phyloP scores from a whole-genome alignment of 2,113 vertebrate genomes.

The Puntigrus tetrazona region DNA sequence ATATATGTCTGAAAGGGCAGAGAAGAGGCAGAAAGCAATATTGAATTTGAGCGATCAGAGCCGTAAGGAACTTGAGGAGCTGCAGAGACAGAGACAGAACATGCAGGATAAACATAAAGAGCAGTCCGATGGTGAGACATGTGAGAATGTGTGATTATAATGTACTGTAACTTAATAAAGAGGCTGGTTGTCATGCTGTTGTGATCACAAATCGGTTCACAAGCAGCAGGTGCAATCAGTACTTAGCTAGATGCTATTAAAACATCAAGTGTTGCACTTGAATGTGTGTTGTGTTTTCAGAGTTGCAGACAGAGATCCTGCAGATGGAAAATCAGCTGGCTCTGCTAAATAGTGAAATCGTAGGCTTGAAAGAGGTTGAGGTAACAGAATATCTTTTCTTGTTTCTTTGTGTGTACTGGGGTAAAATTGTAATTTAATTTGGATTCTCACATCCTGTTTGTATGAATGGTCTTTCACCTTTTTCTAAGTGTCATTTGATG shows the following conservation, averaged over 20 bases:
- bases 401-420: not conserved
- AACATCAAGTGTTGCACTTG: not conserved
- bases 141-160: not conserved
- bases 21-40: constrained; percentile 59
- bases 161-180: not conserved
- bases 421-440: not conserved
- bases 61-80: constrained; percentile 53
- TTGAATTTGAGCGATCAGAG: constrained; percentile 61
- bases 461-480: not conserved
- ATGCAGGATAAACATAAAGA: constrained; percentile 47
- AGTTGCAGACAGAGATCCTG: constrained; percentile 51
- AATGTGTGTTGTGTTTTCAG: constrained; percentile 46
- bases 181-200: not conserved
- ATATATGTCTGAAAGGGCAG: constrained; percentile 64
- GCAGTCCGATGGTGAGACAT: constrained; percentile 51
- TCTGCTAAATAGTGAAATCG: constrained; percentile 54
- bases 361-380: constrained; percentile 55
- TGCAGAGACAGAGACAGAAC: constrained; percentile 55
- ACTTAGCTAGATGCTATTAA: not conserved
- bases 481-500: not conserved
- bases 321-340: constrained; percentile 58
- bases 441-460: not conserved
- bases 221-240: not conserved
- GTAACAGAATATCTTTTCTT: constrained; percentile 37
- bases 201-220: not conserved